Evolutionary conservation across 2,797 vertebrate species (phyloP), one percentile per base, ranked within the genome.

Genomic region (Phalanger gymnotis): DNA sequence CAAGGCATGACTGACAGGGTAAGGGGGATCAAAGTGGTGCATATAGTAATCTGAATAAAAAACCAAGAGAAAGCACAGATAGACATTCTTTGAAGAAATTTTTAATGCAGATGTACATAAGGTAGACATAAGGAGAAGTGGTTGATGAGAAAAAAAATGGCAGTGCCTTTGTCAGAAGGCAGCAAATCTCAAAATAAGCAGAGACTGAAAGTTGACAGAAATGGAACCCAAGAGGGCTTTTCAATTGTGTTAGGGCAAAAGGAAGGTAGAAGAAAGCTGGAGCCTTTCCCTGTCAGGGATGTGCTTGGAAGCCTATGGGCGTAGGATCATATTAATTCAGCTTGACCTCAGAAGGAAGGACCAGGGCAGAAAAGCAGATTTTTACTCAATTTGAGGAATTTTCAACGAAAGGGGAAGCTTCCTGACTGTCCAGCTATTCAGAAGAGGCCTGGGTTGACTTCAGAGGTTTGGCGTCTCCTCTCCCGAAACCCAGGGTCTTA

Each of bases 21-120:
- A 27, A 31, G 22, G 40, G 9, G 9, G 3, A 27, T 1, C 2
- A 40, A 73, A 40, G 34, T 0, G 4, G 4, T n/a, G n/a, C 11
- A 16, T n/a, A n/a, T 19, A 47, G n/a, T 73, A 22, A 73, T n/a
- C n/a, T 73, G 12, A 5, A 73, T 47, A 12, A 81, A 40, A 10
- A 40, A 40, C 22, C 10, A 10, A 13, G 9, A 51, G 40, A 51
- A 87, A 14, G 40, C 66, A 51, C 11, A 10, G 9, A 51, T 87
- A 51, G 4, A 10, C 2, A 27, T 81, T 27, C 22, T 81, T 47
- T 81, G 40, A 81, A 87, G n/a, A 40, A 87, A 47, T n/a, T 9
- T 27, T 51, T 19, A 87, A 87, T 27, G 25, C 19, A 12, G 31
- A 51, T 27, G 19, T 73, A 47, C 66, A 25, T 81, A 40, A 22